Evolutionary conservation across 2,113 vertebrate genomes (phyloP), one percentile per base, ranked within the genome.

Genomic region (Pteropus alecto): DNA sequence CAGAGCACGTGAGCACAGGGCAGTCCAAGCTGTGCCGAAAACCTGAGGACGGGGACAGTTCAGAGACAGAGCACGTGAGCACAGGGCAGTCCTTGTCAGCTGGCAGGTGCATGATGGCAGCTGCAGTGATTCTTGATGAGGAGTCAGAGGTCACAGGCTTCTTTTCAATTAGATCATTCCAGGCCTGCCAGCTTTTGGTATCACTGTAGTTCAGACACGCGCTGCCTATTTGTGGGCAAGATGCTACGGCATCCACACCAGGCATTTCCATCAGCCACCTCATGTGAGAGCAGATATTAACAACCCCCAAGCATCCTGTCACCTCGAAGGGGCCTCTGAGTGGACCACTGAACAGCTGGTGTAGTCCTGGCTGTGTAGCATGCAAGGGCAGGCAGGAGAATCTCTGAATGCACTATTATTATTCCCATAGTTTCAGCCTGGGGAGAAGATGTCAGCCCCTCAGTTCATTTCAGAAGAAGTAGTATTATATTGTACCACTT

Each of bases 131-230:
- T 81, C 56, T 58, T 63, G 26, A 81, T 74, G 41, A 67, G 87
- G 58, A 94, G 78, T 63, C 2, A 0, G 78, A 88, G 94, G 94
- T 95, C 93, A 94, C 54, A 68, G 38, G 18, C 96, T 38, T 89
- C 94, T 90, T 95, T 96, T 97, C 96, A 96, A 76, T 98, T 96
- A 98, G 46, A 61, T 81, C 16, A 18, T 35, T 24, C 51, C 46
- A n/a, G 70, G 61, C 54, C 93, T 98, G 96, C 81, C 94, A 93
- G 71, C 83, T 93, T 82, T 15, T 2, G 51, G 73, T 88, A 33
- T n/a, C 65, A 51, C n/a, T 38, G 28, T 48, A 24, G 74, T 67
- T 60, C 78, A 76, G 85, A 94, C 94, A 97, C 92, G 85, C 63
- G 18, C 85, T 87, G 67, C 30, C 82, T 93, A 74, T 35, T 48